phyloP scores from a whole-genome alignment of 2,797 vertebrate species.

The Periparus ater region DNA sequence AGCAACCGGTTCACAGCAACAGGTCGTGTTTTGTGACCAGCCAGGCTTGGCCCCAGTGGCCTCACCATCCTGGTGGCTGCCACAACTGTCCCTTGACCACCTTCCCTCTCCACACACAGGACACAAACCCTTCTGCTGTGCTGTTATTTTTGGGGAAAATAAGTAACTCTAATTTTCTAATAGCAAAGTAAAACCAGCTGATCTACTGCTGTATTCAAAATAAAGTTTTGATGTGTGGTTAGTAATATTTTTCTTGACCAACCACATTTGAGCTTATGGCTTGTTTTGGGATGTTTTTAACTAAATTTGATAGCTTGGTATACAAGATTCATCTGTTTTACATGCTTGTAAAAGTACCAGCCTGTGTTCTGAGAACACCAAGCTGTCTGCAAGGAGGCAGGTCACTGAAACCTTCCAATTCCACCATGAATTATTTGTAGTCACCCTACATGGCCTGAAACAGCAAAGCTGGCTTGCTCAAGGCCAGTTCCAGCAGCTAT shows the following conservation, averaged over 20 bases:
- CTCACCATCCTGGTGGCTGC: not conserved
- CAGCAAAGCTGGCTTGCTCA: not conserved
- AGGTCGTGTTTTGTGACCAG: not conserved
- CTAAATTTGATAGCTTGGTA: not conserved
- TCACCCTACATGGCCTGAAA: not conserved
- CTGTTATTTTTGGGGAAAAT: fast-evolving
- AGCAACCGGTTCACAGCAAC: not conserved
- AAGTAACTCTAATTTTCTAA: not conserved
- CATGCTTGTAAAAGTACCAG: not conserved
- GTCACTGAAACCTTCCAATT: not conserved
- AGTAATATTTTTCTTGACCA: not conserved
- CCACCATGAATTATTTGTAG: conserved; percentile 23
- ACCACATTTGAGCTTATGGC: too few relatives aligned
- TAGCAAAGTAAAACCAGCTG: not conserved
- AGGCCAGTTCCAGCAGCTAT: conserved; percentile 42
- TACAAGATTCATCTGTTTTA: not conserved
- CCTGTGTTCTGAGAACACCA: not conserved
- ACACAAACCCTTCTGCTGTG: not conserved
- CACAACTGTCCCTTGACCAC: not conserved
- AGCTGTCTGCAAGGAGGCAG: not conserved
- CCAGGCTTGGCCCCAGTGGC: not conserved
- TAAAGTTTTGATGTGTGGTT: not conserved
- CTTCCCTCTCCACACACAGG: not conserved
- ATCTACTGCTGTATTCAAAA: not conserved
- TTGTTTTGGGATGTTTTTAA: not conserved